phyloP scores from a whole-genome alignment of 37 sponge, comb jelly and placozoan genomes.

The Beroe forskalii region DNA sequence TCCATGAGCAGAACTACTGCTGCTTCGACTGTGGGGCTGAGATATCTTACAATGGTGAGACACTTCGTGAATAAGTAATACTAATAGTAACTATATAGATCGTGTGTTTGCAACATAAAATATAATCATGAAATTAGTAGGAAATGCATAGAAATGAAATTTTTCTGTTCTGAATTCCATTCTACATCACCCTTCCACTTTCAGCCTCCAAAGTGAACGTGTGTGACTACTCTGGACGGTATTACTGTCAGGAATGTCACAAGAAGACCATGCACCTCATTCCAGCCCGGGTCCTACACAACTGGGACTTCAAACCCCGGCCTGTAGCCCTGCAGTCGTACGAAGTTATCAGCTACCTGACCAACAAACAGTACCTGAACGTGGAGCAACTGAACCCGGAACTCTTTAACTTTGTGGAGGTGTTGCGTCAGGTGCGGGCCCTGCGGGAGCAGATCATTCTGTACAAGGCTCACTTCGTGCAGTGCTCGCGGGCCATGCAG shows the following conservation, averaged over 20 bases:
- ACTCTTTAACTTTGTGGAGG: slow-evolving; percentile 16
- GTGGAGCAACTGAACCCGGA: slow-evolving; percentile 1
- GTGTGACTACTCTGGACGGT: slow-evolving; percentile 91
- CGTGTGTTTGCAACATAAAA: too few relatives aligned
- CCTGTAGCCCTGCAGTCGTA: slow-evolving; percentile 27
- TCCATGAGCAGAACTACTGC: slow-evolving; percentile 84
- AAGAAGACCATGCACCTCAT: slow-evolving; percentile 74
- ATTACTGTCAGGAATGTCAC: slow-evolving; percentile 87
- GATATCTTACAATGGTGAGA: slow-evolving; percentile 65
- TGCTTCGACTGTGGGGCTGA: slow-evolving; percentile 79
- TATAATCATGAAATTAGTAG: too few relatives aligned
- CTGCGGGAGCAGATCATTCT: slow-evolving; percentile 73
- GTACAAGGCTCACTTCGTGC: slow-evolving; percentile 77
- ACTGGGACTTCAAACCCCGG: slow-evolving; percentile 91
- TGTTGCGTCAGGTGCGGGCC: slow-evolving; percentile 46
- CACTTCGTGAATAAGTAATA: too few relatives aligned
- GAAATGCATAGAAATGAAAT: too few relatives aligned
- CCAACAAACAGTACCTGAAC: slow-evolving; percentile 22
- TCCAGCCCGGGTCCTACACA: slow-evolving; percentile 92
- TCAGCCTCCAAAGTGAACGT: slow-evolving; percentile 67
- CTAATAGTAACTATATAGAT: too few relatives aligned
- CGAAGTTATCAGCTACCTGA: slow-evolving; percentile 7
- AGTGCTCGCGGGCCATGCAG: slow-evolving; percentile 72
- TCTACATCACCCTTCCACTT: too few relatives aligned
- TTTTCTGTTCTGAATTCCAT: too few relatives aligned